phyloP scores from a whole-genome alignment of 1,140 invertebrate species.

The Ceratina australensis region DNA sequence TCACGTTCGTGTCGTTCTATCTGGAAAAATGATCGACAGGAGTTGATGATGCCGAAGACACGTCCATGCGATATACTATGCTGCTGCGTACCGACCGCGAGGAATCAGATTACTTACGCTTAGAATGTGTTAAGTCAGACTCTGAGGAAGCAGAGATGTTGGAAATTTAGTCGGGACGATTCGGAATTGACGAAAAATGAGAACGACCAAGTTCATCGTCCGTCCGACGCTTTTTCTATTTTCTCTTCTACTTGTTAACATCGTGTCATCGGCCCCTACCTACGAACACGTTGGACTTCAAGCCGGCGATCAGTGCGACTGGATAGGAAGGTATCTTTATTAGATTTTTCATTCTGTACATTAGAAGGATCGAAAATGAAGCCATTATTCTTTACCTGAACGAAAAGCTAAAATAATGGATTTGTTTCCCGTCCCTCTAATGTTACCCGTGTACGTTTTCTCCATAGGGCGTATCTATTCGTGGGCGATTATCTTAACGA shows the following conservation, averaged over 20 bases:
- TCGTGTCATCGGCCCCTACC: constrained; percentile 64
- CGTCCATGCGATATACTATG: no score
- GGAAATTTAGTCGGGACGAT: neutral
- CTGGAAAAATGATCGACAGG: neutral
- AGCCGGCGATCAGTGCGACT: constrained; percentile 76
- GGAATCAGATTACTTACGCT: no score
- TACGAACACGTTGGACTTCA: constrained; percentile 67
- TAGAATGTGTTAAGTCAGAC: no score
- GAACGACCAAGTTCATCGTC: neutral
- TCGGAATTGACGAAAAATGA: constrained; percentile 32
- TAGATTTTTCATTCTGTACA: no score
- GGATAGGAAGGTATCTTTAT: constrained; percentile 73
- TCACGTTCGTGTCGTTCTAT: neutral
- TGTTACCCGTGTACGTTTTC: no score
- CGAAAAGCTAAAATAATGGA: no score
- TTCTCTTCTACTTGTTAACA: constrained; percentile 49
- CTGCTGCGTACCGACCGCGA: neutral
- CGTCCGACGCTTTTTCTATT: constrained; percentile 31
- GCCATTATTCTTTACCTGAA: no score
- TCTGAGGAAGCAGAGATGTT: neutral
- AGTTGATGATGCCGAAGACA: neutral
- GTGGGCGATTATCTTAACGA: no score
- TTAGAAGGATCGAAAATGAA: no score
- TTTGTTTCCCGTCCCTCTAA: no score
- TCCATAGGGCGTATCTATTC: no score